Conservation (phyloP, 2,797 vertebrate species). For the Telmatherina bonti region DNA sequence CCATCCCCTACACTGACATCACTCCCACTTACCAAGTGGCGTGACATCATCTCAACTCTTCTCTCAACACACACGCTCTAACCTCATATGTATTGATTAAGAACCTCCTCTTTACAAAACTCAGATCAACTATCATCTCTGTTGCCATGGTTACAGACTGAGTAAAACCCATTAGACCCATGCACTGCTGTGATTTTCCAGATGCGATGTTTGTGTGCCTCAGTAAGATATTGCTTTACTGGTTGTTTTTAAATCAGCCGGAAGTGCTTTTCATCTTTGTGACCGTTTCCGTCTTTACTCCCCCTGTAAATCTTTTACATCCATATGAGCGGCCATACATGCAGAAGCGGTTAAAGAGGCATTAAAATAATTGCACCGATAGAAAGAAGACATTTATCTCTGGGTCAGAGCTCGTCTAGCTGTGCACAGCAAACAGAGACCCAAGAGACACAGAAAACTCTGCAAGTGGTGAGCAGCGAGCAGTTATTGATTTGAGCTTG, state of each 20-base stretch:
- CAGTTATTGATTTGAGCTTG: constrained; percentile 53
- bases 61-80: constrained; percentile 16
- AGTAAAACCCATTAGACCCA: constrained; percentile 32
- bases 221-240: background rate
- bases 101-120: constrained; percentile 17
- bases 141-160: constrained; percentile 52
- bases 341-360: background rate
- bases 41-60: constrained; percentile 55
- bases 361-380: background rate
- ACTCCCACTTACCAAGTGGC: constrained; percentile 26
- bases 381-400: background rate
- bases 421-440: constrained; percentile 26
- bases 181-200: background rate
- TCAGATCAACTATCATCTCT: constrained; percentile 48
- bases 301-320: background rate
- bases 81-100: constrained; percentile 52
- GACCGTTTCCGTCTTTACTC: background rate
- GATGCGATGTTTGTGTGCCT: background rate
- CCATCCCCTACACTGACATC: constrained; percentile 19
- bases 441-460: constrained; percentile 41
- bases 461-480: constrained; percentile 52
- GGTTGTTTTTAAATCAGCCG: background rate
- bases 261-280: background rate
- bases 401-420: background rate
- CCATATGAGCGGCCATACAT: background rate